Base-by-base conservation (phyloP, 2,113 vertebrate genomes). In the Ailurus styani region DNA sequence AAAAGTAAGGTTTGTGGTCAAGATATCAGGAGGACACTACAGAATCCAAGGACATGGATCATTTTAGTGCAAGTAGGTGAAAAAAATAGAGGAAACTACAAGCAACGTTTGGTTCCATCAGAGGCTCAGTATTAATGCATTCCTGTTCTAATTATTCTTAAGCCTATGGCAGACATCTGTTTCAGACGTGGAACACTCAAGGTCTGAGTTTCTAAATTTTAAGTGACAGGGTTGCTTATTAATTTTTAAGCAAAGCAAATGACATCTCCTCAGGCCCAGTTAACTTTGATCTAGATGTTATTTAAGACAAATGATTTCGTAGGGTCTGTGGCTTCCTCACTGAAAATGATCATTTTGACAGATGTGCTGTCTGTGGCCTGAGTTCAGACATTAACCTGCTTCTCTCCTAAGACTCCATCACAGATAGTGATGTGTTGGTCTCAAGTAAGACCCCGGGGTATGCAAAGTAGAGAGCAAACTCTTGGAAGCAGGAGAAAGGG, bases 181-280 rank as follows among this genome's bases (percentile, higher is more conserved):
- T 73, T 83, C 14, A 5, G 70, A 12, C 47, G 50, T 25, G 14
- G 42, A 47, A 14, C 9, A 54, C 13, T 87, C 47, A 31, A 82
- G 31, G 47, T 73, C 78, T 90, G 93, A 64, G 17, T 94, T 79
- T 94, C 84, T 94, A 91, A 87, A 42, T 89, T 95, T 93, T 90
- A 92, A 85, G 3, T 55, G n/a, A 88, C 62, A 68, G 54, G 2
- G 3, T 90, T 95, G 27, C 34, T 91, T 66, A 91, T 94, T 82
- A 78, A 81, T 85, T 75, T 97, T 92, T 87, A 93, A 96, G 79
- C 57, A 97, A 45, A 93, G 18, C 42, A 84, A 87, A 94, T 90
- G 31, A 27, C 62, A 87, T 92, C 70, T 92, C 66, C 73, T 93
- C 9, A 45, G 34, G 42, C 37, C 57, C 18, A 45, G 45, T 91